These are phyloP conservation scores for Parelbella ahira DNA, from an alignment of 2,888 invertebrate genomes.

Conservation along the genomic window DNA sequence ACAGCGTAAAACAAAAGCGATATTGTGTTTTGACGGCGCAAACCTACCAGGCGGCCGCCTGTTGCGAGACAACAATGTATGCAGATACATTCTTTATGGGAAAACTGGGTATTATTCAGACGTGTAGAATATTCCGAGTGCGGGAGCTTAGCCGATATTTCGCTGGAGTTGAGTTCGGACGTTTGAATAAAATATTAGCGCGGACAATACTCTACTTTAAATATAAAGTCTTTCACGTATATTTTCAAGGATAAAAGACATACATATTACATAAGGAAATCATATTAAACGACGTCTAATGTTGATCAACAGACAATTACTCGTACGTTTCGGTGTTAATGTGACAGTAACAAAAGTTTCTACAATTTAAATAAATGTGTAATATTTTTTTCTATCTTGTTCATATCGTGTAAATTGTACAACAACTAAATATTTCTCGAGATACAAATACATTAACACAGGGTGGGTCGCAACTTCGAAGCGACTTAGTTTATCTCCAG, in stretches of 20 bases:
- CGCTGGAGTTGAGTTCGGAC: constrained; percentile 41
- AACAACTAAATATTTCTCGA: constrained; percentile 3
- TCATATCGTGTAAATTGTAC: too few species aligned
- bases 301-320: too few species aligned
- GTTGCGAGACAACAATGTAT: constrained; percentile 49
- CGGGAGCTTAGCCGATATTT: constrained; percentile 52
- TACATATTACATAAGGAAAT: too few species aligned
- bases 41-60: constrained; percentile 37
- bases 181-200: constrained; percentile 55
- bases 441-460: constrained; percentile 1
- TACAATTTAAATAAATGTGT: too few species aligned
- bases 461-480: constrained; percentile 6
- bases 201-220: constrained; percentile 7
- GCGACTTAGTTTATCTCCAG: constrained; percentile 28
- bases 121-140: constrained; percentile 58
- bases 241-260: too few species aligned
- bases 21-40: constrained; percentile 26
- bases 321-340: too few species aligned
- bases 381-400: too few species aligned
- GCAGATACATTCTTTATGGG: constrained; percentile 64
- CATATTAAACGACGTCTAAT: too few species aligned
- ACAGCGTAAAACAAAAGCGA: constrained; percentile 35
- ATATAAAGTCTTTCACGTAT: constrained; percentile 14
- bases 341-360: too few species aligned
- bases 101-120: constrained; percentile 60